A percentile compares a stretch with the other conserved stretches of the same genome.
Conservation (phyloP, 2,888 invertebrate species). For the Andrena trimmerana region DNA sequence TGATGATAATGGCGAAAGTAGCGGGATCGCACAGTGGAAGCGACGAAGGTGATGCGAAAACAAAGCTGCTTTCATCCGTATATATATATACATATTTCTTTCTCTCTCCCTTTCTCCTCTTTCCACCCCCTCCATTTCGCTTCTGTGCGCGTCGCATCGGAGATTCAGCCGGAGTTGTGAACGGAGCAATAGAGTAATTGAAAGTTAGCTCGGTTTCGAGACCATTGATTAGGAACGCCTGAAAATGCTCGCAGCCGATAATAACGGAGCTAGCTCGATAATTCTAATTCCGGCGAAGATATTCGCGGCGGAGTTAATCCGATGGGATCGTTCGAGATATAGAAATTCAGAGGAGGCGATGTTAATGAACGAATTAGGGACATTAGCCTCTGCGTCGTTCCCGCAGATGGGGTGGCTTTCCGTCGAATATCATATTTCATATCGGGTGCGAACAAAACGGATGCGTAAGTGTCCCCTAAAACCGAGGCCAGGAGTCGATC, state of each 20-base stretch:
- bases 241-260: not conserved
- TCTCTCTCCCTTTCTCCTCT: not conserved
- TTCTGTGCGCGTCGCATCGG: not conserved
- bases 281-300: not conserved
- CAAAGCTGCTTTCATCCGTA: slow-evolving; percentile 20
- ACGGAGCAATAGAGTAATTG: slow-evolving; percentile 53
- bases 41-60: slow-evolving; percentile 41
- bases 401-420: not conserved
- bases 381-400: not conserved
- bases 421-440: not conserved
- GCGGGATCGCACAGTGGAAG: slow-evolving; percentile 40
- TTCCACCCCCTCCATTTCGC: not conserved
- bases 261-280: not conserved
- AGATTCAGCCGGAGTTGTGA: slow-evolving; percentile 20
- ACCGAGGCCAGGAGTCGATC: slow-evolving; percentile 63
- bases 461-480: slow-evolving; percentile 50
- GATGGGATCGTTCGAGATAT: not conserved
- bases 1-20: slow-evolving; percentile 60
- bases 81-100: slow-evolving; percentile 3
- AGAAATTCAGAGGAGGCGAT: not conserved
- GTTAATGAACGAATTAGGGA: not conserved
- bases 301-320: not conserved
- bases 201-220: slow-evolving; percentile 26
- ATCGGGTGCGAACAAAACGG: slow-evolving; percentile 45
- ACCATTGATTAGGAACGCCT: not conserved